phyloP scores from a whole-genome alignment of 92 coral and sea anemone species.

The Phenganax stokvisi region DNA sequence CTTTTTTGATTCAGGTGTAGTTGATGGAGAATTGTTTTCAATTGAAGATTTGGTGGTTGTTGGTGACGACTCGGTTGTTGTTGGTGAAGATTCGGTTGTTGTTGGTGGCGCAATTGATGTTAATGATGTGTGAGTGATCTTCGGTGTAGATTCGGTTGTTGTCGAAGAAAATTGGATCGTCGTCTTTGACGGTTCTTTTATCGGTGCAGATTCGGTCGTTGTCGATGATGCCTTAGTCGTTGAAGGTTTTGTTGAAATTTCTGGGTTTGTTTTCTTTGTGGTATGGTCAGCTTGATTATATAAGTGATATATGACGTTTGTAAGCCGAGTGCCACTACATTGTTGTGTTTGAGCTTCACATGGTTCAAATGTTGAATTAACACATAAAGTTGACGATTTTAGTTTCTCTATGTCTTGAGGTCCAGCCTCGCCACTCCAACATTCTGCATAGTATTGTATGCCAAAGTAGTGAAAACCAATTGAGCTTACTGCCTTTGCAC shows the following conservation, averaged over 20 bases:
- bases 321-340: background rate
- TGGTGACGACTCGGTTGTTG: background rate
- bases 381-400: background rate
- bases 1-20: background rate
- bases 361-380: conserved; percentile 7
- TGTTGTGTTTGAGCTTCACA: background rate
- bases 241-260: background rate
- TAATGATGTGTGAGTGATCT: too few species aligned
- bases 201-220: too few species aligned
- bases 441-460: conserved; percentile 8
- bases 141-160: background rate
- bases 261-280: background rate
- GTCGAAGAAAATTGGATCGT: background rate
- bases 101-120: background rate
- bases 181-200: background rate
- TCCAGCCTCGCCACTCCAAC: background rate
- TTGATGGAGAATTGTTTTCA: background rate
- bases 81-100: background rate
- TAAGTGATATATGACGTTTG: background rate
- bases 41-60: background rate
- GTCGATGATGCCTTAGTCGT: background rate
- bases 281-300: background rate
- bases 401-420: background rate
- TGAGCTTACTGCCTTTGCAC: conserved; percentile 4
- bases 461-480: background rate